A percentile compares a stretch with the other conserved stretches of the same genome.
phyloP scores from a whole-genome alignment of 2,888 invertebrate genomes.

The Orthosia incerta region DNA sequence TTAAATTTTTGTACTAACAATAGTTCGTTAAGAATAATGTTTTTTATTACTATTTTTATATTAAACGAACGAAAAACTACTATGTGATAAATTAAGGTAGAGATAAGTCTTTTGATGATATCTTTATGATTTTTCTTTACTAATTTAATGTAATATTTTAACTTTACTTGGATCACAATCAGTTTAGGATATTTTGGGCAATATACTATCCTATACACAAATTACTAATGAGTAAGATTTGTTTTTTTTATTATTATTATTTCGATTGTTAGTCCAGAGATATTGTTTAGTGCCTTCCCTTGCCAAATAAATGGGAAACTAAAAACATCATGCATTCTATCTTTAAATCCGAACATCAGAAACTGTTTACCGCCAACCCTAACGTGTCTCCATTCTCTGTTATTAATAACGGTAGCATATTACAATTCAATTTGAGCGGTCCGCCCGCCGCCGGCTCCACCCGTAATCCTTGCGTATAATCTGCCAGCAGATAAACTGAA shows the following conservation, averaged over 20 bases:
- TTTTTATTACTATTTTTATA: not conserved
- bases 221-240: too few species aligned
- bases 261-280: too few species aligned
- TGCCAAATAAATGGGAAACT: too few species aligned
- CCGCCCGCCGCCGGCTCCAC: constrained; percentile 68
- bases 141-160: too few species aligned
- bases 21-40: constrained; percentile 51
- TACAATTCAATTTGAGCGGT: constrained; percentile 89
- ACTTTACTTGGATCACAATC: too few species aligned
- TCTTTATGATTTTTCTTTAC: not conserved
- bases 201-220: too few species aligned
- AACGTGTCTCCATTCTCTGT: constrained; percentile 73
- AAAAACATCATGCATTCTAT: too few species aligned
- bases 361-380: constrained; percentile 73
- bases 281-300: too few species aligned
- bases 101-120: not conserved
- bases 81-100: not conserved
- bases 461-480: constrained; percentile 83
- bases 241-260: too few species aligned
- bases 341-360: not conserved
- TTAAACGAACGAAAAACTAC: too few species aligned
- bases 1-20: constrained; percentile 42
- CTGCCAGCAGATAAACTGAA: constrained; percentile 85
- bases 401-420: constrained; percentile 89
- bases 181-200: too few species aligned